Evolutionary conservation across 1,140 invertebrate species (phyloP), one percentile per base, ranked within the genome.

Genomic region (Penaeus chinensis): DNA sequence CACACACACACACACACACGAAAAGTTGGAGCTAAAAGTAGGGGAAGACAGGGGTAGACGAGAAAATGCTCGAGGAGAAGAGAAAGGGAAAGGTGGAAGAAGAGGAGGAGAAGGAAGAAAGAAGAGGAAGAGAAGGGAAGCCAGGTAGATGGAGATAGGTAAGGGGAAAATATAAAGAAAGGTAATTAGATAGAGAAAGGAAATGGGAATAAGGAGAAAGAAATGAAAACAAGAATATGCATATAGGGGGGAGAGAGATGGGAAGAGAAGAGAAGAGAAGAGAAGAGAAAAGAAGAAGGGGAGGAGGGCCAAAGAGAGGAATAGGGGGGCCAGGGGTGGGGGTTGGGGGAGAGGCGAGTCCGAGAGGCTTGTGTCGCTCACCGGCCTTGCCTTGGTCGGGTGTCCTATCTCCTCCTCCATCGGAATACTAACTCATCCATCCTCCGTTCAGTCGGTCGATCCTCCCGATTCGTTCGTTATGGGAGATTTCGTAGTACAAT

Each of bases 361-460:
- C 16, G 61, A 27, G 60, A 47, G 37, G 77, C 61, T 24, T 47
- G 77, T 79, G 77, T 79, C 77, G 18, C 42, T 27, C n/a, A 60
- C 77, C 61, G 77, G 37, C 61, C 42, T 60, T 54, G 24, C 77
- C 77, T 13, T 79, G 77, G 47, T 79, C 42, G 61, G 47, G 47
- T 19, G 61, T 79, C 61, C 77, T 79, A 79, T 79, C 77, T 8
- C 7, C 77, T 20, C 8, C 77, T 22, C 77, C 32, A 20, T 47
- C 37, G 19, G 77, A 79, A 79, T 79, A 79, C 77, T 24, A 79
- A 79, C 20, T 42, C 76, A 16, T 54, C 54, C 11, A 13, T 16
- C 54, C 54, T 54, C 7, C 54, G 54, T 54, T 54, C 54, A 2
- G 54, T 11, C 54, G 54, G 11, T 54, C 27, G 22, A 22, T 61